phyloP scores from a whole-genome alignment of 1,140 invertebrate species.

The Drosophila subpulchrella region DNA sequence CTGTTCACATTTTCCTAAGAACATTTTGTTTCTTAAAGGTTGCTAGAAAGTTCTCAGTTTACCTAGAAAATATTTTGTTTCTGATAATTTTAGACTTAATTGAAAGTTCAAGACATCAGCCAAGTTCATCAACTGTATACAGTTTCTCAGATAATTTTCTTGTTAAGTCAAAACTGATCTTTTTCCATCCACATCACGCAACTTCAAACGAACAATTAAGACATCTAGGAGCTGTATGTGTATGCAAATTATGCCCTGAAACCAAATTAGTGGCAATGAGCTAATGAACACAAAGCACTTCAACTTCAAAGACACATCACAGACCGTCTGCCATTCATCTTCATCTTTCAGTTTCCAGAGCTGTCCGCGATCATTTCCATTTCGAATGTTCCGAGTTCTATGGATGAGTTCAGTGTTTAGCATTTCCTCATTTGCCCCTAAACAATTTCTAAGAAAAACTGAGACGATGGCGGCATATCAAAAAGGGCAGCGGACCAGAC shows the following conservation, averaged over 20 bases:
- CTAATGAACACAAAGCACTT: conserved; percentile 72
- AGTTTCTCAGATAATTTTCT: not conserved
- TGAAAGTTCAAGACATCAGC: not conserved
- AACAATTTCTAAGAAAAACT: conserved; percentile 66
- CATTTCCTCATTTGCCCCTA: conserved; percentile 58
- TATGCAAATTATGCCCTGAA: conserved; percentile 15
- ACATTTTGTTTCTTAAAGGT: not conserved
- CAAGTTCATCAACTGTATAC: not conserved
- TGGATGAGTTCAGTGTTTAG: conserved; percentile 20
- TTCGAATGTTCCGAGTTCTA: conserved; percentile 45
- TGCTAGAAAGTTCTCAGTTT: not conserved
- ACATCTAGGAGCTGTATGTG: conserved; percentile 33
- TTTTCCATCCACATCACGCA: conserved; percentile 9
- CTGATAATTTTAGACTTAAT: not conserved
- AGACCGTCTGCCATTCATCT: conserved; percentile 76
- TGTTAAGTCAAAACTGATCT: conserved; percentile 14
- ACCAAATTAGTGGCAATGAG: conserved; percentile 63
- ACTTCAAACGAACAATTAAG: conserved; percentile 63
- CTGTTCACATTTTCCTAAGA: not conserved
- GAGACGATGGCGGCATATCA: conserved; percentile 63
- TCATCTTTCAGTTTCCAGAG: conserved; percentile 46
- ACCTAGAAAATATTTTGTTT: not conserved
- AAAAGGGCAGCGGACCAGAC: conserved; percentile 33
- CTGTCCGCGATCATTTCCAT: conserved; percentile 63
- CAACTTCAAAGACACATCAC: conserved; percentile 63